These are phyloP conservation scores for Ursus arctos DNA, from an alignment of 2,113 vertebrate species.

Conservation along the genomic window DNA sequence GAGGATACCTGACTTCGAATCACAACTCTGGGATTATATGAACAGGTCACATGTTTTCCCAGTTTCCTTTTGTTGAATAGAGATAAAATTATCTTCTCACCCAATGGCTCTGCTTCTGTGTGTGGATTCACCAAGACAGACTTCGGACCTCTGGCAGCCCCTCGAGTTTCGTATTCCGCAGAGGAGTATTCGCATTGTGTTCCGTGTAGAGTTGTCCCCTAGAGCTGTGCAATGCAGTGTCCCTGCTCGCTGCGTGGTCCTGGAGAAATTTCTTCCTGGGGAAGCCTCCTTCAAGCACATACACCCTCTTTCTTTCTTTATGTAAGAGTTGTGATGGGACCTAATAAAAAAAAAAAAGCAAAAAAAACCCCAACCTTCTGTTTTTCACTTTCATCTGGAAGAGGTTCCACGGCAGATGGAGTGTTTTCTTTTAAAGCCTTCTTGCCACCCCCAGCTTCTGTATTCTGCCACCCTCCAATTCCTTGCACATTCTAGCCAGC, in stretches of 20 bases:
- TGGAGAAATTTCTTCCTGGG: not conserved
- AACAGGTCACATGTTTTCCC: not conserved
- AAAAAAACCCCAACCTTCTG: slow-evolving; percentile 55
- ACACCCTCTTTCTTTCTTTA: not conserved
- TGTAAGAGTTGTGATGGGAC: slow-evolving; percentile 48
- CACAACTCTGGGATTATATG: not conserved
- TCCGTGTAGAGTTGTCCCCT: not conserved
- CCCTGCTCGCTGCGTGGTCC: not conserved
- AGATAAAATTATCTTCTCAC: not conserved
- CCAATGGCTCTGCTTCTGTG: not conserved
- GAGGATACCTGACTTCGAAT: not conserved
- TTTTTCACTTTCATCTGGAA: slow-evolving; percentile 71
- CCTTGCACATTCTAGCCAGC: slow-evolving; percentile 77
- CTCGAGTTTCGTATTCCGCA: not conserved
- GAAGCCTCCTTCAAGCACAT: slow-evolving; percentile 33
- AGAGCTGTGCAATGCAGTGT: not conserved
- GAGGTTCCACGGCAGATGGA: slow-evolving; percentile 73
- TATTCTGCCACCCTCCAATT: slow-evolving; percentile 54
- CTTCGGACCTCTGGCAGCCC: not conserved
- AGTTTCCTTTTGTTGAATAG: not conserved
- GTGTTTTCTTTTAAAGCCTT: not conserved
- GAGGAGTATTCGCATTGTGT: not conserved
- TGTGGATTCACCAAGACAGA: not conserved
- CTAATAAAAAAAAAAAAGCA: not conserved
- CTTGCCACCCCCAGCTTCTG: slow-evolving; percentile 63